Conservation (phyloP, 2,888 invertebrate species). For the Thalpophila matura region DNA sequence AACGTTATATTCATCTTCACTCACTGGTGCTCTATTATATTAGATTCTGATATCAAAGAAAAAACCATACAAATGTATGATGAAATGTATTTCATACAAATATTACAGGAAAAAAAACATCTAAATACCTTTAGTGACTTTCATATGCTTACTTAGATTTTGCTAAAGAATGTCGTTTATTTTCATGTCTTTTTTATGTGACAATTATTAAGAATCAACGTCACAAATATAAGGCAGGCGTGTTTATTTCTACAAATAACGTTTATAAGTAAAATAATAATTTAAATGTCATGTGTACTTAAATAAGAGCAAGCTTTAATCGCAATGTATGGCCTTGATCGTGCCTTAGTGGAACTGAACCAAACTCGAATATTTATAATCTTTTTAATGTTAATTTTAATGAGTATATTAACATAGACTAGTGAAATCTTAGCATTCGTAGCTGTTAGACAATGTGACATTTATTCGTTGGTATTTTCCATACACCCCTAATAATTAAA, state of each 20-base stretch:
- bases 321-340: conserved; percentile 82
- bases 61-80: neutral
- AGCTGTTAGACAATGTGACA: conserved; percentile 13
- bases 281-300: conserved; percentile 40
- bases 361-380: conserved; percentile 83
- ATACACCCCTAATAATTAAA: no score
- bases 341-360: conserved; percentile 89
- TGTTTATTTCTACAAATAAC: conserved; percentile 40
- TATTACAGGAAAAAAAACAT: no score
- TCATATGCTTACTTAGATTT: neutral
- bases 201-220: neutral
- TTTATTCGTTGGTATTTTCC: conserved; percentile 30
- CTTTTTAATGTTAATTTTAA: conserved; percentile 51
- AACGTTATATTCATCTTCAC: conserved; percentile 10
- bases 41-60: conserved; percentile 4
- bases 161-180: conserved; percentile 17
- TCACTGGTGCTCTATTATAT: conserved; percentile 6
- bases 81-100: no score
- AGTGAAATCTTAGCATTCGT: conserved; percentile 19
- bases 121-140: no score
- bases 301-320: conserved; percentile 82
- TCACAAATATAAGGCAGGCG: neutral
- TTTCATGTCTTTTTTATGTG: neutral
- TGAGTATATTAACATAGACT: conserved; percentile 27
- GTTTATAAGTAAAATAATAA: conserved; percentile 49